Evolutionary conservation across 2,797 vertebrate genomes (phyloP).

Genomic region (Hydrocynus forskahlii): DNA sequence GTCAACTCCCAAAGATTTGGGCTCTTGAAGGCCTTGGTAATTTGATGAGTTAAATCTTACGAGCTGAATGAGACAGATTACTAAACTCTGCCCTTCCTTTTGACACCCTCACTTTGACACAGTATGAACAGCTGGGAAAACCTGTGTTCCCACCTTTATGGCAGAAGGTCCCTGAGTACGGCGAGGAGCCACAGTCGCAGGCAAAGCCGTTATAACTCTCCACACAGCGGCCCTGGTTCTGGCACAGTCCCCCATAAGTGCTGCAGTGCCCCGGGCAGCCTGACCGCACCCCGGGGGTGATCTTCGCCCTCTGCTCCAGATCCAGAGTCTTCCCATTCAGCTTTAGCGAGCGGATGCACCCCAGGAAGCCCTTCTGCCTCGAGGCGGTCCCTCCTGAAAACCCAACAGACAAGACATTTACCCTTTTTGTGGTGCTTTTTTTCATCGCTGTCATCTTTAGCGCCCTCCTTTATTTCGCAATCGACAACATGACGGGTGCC

Average conservation of each 20-base stretch:
- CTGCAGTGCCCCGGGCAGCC: constrained; percentile 92
- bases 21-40: not conserved
- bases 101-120: not conserved
- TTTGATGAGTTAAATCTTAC: not conserved
- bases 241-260: constrained; percentile 89
- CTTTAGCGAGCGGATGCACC: constrained; percentile 89
- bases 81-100: not conserved
- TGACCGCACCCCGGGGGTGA: constrained; percentile 90
- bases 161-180: constrained; percentile 87
- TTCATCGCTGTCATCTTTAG: not conserved
- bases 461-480: constrained; percentile 1
- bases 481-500: constrained; percentile 35
- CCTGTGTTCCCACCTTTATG: constrained; percentile 77
- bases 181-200: constrained; percentile 86
- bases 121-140: not conserved
- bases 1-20: not conserved
- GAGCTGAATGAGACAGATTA: not conserved
- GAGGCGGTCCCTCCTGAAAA: constrained; percentile 89
- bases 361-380: constrained; percentile 91
- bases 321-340: constrained; percentile 88
- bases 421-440: not conserved
- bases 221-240: constrained; percentile 83
- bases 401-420: not conserved
- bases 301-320: constrained; percentile 86
- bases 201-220: constrained; percentile 86